Conservation (phyloP, 2,113 vertebrate genomes). For the Scytalopus superciliaris region DNA sequence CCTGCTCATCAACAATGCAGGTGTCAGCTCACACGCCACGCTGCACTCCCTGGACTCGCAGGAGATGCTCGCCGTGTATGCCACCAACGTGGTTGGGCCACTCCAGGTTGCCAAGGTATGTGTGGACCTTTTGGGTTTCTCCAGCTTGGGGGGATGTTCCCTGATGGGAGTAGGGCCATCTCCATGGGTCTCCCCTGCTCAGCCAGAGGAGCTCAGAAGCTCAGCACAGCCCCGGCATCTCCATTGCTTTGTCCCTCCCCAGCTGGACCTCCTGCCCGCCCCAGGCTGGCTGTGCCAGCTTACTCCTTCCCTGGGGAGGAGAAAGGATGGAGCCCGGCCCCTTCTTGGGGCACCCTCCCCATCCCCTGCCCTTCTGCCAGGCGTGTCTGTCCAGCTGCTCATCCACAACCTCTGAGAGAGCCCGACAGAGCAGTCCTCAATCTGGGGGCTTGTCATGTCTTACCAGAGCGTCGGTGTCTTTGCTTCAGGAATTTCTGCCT, state of each 20-base stretch:
- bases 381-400: not conserved
- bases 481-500: conserved; percentile 16
- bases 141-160: not conserved
- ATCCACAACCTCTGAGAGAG: not conserved
- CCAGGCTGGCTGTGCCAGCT: fast-evolving
- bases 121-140: not conserved
- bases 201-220: not conserved
- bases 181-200: not conserved
- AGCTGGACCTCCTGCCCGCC: not conserved
- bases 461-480: fast-evolving
- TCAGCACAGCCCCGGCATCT: not conserved
- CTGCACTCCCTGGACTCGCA: not conserved
- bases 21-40: not conserved
- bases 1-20: conserved; percentile 58
- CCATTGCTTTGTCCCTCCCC: not conserved
- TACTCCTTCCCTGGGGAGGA: not conserved
- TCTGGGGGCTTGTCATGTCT: fast-evolving
- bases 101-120: conserved; percentile 48
- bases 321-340: not conserved
- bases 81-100: conserved; percentile 5
- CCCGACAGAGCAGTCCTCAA: not conserved
- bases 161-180: not conserved
- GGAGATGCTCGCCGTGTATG: conserved; percentile 24
- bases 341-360: not conserved
- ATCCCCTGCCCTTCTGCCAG: not conserved